phyloP scores from a whole-genome alignment of 2,888 invertebrate species.

The Sinelater perroti region DNA sequence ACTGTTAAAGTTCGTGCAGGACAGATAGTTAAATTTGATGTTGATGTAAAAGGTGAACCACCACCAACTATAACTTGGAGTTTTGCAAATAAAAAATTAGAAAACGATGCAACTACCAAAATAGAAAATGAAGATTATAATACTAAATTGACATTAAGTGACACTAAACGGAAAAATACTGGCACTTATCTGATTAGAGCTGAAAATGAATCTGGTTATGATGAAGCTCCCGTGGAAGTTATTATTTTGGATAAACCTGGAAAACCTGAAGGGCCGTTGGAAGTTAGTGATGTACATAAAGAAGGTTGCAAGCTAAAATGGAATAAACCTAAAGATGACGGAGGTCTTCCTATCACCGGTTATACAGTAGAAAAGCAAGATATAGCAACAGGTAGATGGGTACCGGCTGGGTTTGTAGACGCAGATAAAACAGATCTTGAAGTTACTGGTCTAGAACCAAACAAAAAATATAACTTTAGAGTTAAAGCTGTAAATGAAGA shows the following conservation, averaged over 20 bases:
- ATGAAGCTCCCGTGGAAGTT: conserved; percentile 94
- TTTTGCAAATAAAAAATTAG: conserved; percentile 73
- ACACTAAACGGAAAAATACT: conserved; percentile 84
- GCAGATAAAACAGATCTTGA: conserved; percentile 84
- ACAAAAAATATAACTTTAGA: conserved; percentile 96
- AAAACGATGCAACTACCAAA: conserved; percentile 73
- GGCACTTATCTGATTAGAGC: conserved; percentile 92
- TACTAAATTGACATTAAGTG: conserved; percentile 82
- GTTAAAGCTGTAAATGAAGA: conserved; percentile 97
- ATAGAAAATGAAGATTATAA: conserved; percentile 93
- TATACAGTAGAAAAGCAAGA: conserved; percentile 97
- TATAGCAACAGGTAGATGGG: conserved; percentile 85
- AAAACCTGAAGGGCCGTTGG: conserved; percentile 91
- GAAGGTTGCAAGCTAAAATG: conserved; percentile 94
- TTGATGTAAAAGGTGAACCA: conserved; percentile 96
- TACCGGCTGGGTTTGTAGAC: conserved; percentile 84
- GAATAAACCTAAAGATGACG: conserved; percentile 96
- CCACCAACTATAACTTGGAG: conserved; percentile 90
- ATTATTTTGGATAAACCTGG: conserved; percentile 84
- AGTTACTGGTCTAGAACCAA: conserved; percentile 89
- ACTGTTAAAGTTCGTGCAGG: conserved; percentile 90
- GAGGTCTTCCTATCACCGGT: conserved; percentile 88
- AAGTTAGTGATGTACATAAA: conserved; percentile 89
- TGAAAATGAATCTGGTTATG: conserved; percentile 91
- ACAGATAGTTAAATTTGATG: conserved; percentile 88